Conservation (phyloP, 1,140 invertebrate genomes). For the Papilio machaon region DNA sequence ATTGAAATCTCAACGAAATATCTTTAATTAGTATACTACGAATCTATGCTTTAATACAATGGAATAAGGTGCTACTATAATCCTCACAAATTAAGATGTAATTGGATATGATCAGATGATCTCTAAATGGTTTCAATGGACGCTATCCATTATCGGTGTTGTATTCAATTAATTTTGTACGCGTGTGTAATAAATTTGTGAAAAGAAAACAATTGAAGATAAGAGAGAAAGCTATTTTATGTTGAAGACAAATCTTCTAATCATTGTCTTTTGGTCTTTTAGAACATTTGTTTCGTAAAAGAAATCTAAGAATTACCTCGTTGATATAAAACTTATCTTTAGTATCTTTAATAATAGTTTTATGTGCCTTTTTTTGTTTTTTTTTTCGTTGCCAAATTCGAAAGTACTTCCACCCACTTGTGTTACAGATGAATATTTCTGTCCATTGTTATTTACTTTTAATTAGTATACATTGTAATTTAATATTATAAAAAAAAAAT, state of each 20-base stretch:
- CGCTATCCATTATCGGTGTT: slow-evolving; percentile 2
- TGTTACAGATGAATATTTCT: background rate
- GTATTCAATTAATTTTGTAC: slow-evolving; percentile 26
- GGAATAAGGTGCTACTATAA: background rate
- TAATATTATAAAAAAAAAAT: too few species aligned
- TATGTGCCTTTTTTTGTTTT: background rate
- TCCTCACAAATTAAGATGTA: slow-evolving; percentile 18
- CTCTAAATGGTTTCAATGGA: slow-evolving; percentile 14
- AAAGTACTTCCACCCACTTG: too few species aligned
- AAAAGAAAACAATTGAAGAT: slow-evolving; percentile 24
- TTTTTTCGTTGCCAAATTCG: too few species aligned
- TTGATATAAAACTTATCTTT: background rate
- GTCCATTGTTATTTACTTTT: background rate
- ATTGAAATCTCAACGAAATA: slow-evolving; percentile 5
- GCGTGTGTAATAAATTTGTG: slow-evolving; percentile 20
- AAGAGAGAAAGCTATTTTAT: slow-evolving; percentile 21
- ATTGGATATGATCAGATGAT: slow-evolving; percentile 20
- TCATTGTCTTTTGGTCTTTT: background rate
- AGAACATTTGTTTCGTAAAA: background rate
- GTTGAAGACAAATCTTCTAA: slow-evolving; percentile 1
- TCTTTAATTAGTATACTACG: slow-evolving; percentile 14
- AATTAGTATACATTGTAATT: background rate
- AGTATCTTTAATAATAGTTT: background rate
- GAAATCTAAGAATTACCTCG: background rate
- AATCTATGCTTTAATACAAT: background rate